Evolutionary conservation across 2,113 vertebrate species (phyloP), one percentile per base, ranked within the genome.

Genomic region (Silurus asotus): DNA sequence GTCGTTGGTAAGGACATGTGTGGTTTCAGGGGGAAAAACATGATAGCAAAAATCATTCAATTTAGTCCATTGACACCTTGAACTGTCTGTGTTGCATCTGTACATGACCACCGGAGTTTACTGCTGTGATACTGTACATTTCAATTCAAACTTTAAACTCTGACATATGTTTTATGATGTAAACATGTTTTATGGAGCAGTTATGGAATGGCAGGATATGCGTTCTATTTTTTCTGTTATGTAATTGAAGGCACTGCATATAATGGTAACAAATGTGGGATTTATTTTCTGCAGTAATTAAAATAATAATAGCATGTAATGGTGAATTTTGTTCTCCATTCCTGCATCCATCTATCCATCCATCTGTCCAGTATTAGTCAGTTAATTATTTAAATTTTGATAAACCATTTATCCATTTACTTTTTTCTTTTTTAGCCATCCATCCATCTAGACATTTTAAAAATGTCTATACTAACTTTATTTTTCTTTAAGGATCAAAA

Each of bases 1-100:
- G 55, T 79, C 55, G 59, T 45, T 79, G 25, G 56, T 79, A 59
- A 45, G 77, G 77, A 79, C 67, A 72, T 45, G 82, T 59, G 25
- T 74, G 28, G 67, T 59, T 84, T 28, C 82, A 83, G 55, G 82
- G 37, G 69, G 59, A 83, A 83, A n/a, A 70, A 51, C 81, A 83
- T 45, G 69, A 72, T 58, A n/a, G 14, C 49, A 15, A 72, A 72
- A 83, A 59, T 48, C 19, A 49, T 84, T 74, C 17, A 28, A 48
- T 64, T 81, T 81, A 23, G 79, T 81, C 61, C n/a, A 13, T n/a
- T 81, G 48, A 81, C 45, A 64, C 45, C 59, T 62, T 81, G 59
- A 64, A 37, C 59, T 48, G 28, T 1, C 5, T 7, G 20, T 49
- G 37, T 64, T 6, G 19, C 55, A 56, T 56, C 51, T 64, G 58